These are phyloP conservation scores for Lamellibrachia columna DNA, from an alignment of 2,888 invertebrate genomes.

Conservation along the genomic window DNA sequence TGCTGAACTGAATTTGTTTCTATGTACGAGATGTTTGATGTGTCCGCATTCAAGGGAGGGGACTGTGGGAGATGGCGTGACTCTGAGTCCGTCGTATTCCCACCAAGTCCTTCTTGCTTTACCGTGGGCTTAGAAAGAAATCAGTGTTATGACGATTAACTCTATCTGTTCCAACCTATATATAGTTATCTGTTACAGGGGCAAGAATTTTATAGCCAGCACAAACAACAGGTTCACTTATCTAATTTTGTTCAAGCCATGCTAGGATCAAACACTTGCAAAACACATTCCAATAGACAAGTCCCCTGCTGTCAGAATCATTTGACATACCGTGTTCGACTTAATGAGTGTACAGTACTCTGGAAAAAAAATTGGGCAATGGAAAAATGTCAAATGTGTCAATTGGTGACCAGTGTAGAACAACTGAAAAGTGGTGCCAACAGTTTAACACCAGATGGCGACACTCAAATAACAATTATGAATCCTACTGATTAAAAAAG, in stretches of 20 bases:
- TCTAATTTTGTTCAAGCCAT: neutral
- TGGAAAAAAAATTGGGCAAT: no score
- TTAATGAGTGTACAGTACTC: no score
- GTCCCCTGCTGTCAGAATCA: neutral
- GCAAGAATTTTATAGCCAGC: neutral
- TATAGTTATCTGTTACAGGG: neutral
- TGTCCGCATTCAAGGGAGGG: neutral
- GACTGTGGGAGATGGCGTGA: neutral
- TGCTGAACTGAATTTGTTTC: neutral
- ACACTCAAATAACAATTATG: no score
- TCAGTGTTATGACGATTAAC: neutral
- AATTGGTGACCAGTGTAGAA: no score
- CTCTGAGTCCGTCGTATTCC: neutral
- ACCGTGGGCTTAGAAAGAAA: neutral
- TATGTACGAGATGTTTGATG: neutral
- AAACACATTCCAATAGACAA: neutral
- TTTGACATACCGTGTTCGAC: no score
- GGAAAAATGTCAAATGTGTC: no score
- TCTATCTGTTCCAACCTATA: neutral
- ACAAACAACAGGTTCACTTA: neutral
- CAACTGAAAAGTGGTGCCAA: no score
- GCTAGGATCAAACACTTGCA: neutral
- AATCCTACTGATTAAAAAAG: no score
- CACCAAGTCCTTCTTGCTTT: neutral
- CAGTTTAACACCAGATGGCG: no score